Percentiles rank a stretch among this genome's conserved stretches.
Conservation (phyloP, 1,140 invertebrate genomes). For the Phymastichus coffea region DNA sequence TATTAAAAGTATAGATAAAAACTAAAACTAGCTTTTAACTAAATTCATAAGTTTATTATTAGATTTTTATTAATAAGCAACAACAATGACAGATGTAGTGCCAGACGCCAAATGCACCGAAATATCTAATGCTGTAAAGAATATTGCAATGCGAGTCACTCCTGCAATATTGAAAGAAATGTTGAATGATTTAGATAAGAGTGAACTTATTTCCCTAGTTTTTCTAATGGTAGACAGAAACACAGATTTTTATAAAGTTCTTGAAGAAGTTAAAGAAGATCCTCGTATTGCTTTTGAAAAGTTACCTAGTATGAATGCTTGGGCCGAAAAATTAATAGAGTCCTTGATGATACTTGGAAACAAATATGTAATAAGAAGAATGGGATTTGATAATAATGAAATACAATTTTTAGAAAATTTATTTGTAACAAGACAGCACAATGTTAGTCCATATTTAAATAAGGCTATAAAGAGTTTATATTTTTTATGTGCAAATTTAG, state of each 20-base stretch:
- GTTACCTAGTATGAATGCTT: not conserved
- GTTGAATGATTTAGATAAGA: not conserved
- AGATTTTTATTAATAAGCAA: no score
- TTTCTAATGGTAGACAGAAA: conserved; percentile 16
- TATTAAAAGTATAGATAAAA: no score
- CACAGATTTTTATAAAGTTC: not conserved
- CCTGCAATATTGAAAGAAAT: conserved; percentile 14
- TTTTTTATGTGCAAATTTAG: conserved; percentile 11
- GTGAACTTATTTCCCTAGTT: conserved; percentile 13
- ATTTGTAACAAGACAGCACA: not conserved
- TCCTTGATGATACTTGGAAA: conserved; percentile 4
- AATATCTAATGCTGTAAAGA: no score
- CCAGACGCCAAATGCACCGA: no score
- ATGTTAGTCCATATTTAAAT: conserved; percentile 12
- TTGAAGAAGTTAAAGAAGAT: not conserved
- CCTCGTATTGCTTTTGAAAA: not conserved
- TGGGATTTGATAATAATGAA: conserved; percentile 4
- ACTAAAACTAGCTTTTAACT: no score
- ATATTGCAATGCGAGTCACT: no score
- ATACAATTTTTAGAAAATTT: not conserved
- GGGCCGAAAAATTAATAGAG: conserved; percentile 20
- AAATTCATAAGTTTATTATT: no score
- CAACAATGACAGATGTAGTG: no score
- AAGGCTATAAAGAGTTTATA: conserved; percentile 20
- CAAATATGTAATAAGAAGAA: conserved; percentile 4